Conservation (phyloP, 1,140 invertebrate genomes). For the Hormaphis cornu region DNA sequence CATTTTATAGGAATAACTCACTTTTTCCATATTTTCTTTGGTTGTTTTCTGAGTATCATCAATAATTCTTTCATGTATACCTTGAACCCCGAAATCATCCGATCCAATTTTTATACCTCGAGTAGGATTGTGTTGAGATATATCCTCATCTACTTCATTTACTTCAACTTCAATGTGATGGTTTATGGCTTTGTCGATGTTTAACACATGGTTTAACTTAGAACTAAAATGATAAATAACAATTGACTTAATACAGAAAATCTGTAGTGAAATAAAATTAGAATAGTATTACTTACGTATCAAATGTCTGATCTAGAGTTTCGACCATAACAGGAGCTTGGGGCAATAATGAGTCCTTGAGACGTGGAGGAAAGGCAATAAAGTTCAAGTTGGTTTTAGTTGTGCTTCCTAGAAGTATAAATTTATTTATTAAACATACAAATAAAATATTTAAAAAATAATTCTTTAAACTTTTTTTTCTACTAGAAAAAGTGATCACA, state of each 20-base stretch:
- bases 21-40: conserved; percentile 2
- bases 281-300: neutral
- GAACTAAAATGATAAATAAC: neutral
- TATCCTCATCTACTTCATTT: conserved; percentile 9
- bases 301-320: conserved; percentile 20
- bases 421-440: neutral
- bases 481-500: too few species aligned
- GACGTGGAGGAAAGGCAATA: conserved; percentile 20
- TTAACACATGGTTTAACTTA: conserved; percentile 20
- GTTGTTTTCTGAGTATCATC: conserved; percentile 3
- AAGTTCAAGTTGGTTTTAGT: conserved; percentile 25
- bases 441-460: too few species aligned
- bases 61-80: conserved; percentile 25
- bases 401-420: neutral
- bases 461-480: too few species aligned
- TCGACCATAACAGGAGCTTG: conserved; percentile 23
- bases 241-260: neutral
- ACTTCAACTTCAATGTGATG: conserved; percentile 9
- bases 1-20: neutral
- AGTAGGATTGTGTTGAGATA: conserved; percentile 27
- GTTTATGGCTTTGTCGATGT: conserved; percentile 17
- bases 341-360: conserved; percentile 22
- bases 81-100: conserved; percentile 18
- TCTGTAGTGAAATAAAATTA: neutral
- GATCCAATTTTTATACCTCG: conserved; percentile 26